Evolutionary conservation across 2,888 invertebrate species (phyloP).

Genomic region (Digitonthophagus gazella): DNA sequence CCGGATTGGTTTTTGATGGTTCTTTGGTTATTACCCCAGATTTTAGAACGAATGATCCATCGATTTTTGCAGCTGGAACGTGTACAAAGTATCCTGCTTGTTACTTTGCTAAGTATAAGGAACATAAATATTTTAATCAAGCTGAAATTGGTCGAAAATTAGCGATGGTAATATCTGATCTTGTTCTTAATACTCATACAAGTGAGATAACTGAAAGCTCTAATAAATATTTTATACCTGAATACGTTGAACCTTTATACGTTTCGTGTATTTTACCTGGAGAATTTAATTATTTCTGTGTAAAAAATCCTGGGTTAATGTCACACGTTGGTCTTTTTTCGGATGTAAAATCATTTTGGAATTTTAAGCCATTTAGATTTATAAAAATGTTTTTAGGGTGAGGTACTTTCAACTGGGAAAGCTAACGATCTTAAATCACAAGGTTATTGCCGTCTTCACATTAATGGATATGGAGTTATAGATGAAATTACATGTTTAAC

Average conservation of each 20-base stretch:
- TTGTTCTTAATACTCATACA: background rate
- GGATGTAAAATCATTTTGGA: background rate
- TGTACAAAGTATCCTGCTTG: slow-evolving; percentile 58
- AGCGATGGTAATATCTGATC: slow-evolving; percentile 19
- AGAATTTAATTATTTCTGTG: slow-evolving; percentile 59
- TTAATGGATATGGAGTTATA: slow-evolving; percentile 58
- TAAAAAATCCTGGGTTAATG: slow-evolving; percentile 58
- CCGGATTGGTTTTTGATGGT: slow-evolving; percentile 58
- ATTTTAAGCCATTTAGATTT: background rate
- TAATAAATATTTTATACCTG: slow-evolving; percentile 10
- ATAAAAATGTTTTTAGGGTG: slow-evolving; percentile 51
- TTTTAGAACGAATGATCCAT: slow-evolving; percentile 60
- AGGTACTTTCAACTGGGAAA: slow-evolving; percentile 58
- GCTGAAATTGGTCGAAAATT: slow-evolving; percentile 23
- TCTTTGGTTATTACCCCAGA: slow-evolving; percentile 57
- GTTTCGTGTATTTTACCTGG: slow-evolving; percentile 59
- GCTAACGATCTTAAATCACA: slow-evolving; percentile 44
- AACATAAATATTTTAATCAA: slow-evolving; percentile 48
- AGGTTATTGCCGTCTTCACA: slow-evolving; percentile 61
- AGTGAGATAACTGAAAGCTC: no score
- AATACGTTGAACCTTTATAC: slow-evolving; percentile 47
- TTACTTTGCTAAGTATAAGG: slow-evolving; percentile 50
- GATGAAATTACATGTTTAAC: slow-evolving; percentile 63
- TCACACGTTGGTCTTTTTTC: slow-evolving; percentile 52
- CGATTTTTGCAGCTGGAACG: slow-evolving; percentile 60